A percentile compares a stretch with the other conserved stretches of the same genome.
Conservation (phyloP, 2,888 invertebrate genomes). For the Epirrhoe tristata region DNA sequence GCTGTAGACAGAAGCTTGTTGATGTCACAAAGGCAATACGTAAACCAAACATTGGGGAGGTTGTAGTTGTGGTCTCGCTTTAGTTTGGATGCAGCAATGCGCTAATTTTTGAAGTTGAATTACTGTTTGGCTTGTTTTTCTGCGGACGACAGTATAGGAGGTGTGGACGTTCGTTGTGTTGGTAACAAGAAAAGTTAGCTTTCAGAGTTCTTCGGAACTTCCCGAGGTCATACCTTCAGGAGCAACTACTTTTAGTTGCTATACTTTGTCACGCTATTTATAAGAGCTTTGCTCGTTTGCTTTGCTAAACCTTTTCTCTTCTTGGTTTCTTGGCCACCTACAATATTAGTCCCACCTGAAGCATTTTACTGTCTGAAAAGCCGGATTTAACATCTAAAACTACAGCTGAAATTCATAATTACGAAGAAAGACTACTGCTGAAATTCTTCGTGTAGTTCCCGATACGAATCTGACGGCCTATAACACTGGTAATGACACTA, state of each 20-base stretch:
- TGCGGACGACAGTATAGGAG: conserved; percentile 12
- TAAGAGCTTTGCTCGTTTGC: conserved; percentile 3
- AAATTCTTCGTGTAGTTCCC: too few relatives aligned
- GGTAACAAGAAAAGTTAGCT: conserved; percentile 37
- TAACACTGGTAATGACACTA: too few relatives aligned
- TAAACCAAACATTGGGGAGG: too few relatives aligned
- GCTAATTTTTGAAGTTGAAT: neutral
- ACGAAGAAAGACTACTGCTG: too few relatives aligned
- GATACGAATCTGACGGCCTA: too few relatives aligned
- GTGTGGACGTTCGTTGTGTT: conserved; percentile 25
- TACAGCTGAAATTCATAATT: too few relatives aligned
- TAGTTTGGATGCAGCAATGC: neutral
- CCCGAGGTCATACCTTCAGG: conserved; percentile 23
- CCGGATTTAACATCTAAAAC: too few relatives aligned
- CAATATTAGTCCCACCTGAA: too few relatives aligned
- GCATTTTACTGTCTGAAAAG: too few relatives aligned
- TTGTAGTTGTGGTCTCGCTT: too few relatives aligned
- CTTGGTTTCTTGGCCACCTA: neutral
- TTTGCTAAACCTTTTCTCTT: neutral
- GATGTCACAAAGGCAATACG: too few relatives aligned
- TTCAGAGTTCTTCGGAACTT: conserved; percentile 19
- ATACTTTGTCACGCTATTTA: conserved; percentile 26
- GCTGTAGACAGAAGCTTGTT: too few relatives aligned
- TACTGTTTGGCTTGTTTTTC: neutral
- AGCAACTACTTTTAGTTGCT: conserved; percentile 15